Conservation (phyloP, 1,140 invertebrate genomes). For the Anadara kagoshimensis region DNA sequence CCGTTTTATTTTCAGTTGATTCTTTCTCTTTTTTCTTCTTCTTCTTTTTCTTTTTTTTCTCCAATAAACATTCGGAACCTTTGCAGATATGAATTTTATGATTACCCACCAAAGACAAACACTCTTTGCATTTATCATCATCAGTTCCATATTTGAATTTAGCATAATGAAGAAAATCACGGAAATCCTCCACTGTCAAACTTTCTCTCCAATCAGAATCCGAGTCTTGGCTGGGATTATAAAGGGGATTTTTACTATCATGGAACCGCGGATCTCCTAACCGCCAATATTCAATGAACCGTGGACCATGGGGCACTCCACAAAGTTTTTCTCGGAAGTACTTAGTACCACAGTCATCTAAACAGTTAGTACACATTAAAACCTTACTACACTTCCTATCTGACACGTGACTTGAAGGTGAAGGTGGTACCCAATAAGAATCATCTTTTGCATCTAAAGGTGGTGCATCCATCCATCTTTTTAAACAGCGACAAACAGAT, state of each 20-base stretch:
- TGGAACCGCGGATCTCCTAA: slow-evolving; percentile 56
- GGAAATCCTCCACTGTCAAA: slow-evolving; percentile 47
- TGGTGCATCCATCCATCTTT: slow-evolving; percentile 53
- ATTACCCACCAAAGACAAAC: slow-evolving; percentile 37
- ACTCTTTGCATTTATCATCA: slow-evolving; percentile 50
- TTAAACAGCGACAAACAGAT: slow-evolving; percentile 57
- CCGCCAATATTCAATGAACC: slow-evolving; percentile 48
- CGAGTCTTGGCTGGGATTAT: slow-evolving; percentile 22
- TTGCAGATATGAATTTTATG: slow-evolving; percentile 18
- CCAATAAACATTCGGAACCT: neutral
- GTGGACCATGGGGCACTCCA: slow-evolving; percentile 42
- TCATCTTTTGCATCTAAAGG: slow-evolving; percentile 50
- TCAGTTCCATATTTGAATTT: slow-evolving; percentile 42
- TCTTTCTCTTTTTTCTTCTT: slow-evolving; percentile 49
- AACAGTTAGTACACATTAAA: slow-evolving; percentile 50
- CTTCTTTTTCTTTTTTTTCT: slow-evolving; percentile 49
- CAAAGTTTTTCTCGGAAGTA: slow-evolving; percentile 52
- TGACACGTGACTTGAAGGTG: neutral
- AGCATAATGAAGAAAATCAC: slow-evolving; percentile 54
- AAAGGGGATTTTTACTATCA: slow-evolving; percentile 57
- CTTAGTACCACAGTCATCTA: slow-evolving; percentile 51
- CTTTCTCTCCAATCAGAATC: slow-evolving; percentile 52
- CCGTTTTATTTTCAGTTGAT: slow-evolving; percentile 10
- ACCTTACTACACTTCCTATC: slow-evolving; percentile 23
- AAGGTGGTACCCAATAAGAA: slow-evolving; percentile 54